phyloP scores from a whole-genome alignment of 2,113 vertebrate genomes.

The Chaetops frenatus region DNA sequence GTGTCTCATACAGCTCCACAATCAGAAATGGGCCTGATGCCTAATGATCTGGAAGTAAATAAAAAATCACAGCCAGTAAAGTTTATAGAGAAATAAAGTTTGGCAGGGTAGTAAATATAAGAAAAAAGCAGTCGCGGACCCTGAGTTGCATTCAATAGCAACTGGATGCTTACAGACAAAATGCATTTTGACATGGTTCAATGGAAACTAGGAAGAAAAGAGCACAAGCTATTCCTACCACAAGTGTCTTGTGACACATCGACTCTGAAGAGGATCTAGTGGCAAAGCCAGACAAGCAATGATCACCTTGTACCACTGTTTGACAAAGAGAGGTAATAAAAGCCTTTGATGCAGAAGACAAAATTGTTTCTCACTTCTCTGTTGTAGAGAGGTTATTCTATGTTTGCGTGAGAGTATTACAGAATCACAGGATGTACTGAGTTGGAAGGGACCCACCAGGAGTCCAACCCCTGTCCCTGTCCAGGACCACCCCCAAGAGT shows the following conservation, averaged over 20 bases:
- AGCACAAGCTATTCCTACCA: neutral
- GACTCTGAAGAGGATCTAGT: neutral
- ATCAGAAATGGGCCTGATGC: neutral
- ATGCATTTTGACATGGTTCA: neutral
- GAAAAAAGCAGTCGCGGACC: neutral
- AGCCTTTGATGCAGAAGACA: neutral
- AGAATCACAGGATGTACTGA: neutral
- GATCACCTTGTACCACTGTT: neutral
- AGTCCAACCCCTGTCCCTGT: neutral
- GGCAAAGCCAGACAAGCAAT: neutral
- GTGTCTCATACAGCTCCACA: neutral
- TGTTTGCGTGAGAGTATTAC: neutral
- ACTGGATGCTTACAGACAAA: neutral
- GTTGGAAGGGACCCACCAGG: neutral
- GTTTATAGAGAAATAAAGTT: neutral
- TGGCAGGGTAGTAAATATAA: neutral
- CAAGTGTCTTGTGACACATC: neutral
- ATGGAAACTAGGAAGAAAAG: neutral
- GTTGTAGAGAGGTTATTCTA: neutral
- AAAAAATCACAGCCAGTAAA: constrained; percentile 7
- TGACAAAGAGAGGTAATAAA: neutral
- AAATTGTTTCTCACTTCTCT: neutral
- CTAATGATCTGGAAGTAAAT: constrained; percentile 29
- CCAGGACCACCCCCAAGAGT: neutral
- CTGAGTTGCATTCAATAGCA: neutral